phyloP scores from a whole-genome alignment of 2,888 invertebrate species.

The Nezara viridula region DNA sequence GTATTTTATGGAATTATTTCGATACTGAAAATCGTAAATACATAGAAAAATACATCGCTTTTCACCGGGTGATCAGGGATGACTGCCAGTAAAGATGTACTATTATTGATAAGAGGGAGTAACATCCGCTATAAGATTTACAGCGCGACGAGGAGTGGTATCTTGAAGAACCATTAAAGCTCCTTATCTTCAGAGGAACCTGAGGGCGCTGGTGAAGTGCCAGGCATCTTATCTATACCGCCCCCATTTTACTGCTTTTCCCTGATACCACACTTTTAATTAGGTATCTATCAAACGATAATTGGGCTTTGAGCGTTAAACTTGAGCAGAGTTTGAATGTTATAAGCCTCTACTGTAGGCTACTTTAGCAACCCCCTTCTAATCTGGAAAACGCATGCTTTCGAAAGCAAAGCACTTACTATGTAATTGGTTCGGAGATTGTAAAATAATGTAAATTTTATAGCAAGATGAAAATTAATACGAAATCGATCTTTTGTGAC shows the following conservation, averaged over 20 bases:
- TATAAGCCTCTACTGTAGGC: background rate
- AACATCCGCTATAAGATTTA: background rate
- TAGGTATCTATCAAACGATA: conserved; percentile 38
- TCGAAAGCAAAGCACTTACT: background rate
- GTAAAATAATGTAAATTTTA: background rate
- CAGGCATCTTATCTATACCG: conserved; percentile 25
- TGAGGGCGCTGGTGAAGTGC: conserved; percentile 30
- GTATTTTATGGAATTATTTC: too few species aligned
- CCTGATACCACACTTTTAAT: conserved; percentile 17
- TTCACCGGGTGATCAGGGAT: background rate
- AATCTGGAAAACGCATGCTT: background rate
- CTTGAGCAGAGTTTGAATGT: conserved; percentile 15
- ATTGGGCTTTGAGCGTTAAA: conserved; percentile 7
- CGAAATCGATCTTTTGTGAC: too few species aligned
- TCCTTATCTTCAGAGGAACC: background rate
- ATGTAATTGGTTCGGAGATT: background rate
- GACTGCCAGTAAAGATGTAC: background rate
- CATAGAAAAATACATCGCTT: background rate
- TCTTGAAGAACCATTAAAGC: conserved; percentile 21
- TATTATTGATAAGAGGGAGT: conserved; percentile 1
- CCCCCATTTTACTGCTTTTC: conserved; percentile 13
- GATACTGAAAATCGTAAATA: too few species aligned
- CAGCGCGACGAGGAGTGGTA: background rate
- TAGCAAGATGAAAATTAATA: too few species aligned
- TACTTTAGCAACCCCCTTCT: background rate